Conservation (phyloP, 2,113 vertebrate species). For the Dolichallabes microphthalmus region DNA sequence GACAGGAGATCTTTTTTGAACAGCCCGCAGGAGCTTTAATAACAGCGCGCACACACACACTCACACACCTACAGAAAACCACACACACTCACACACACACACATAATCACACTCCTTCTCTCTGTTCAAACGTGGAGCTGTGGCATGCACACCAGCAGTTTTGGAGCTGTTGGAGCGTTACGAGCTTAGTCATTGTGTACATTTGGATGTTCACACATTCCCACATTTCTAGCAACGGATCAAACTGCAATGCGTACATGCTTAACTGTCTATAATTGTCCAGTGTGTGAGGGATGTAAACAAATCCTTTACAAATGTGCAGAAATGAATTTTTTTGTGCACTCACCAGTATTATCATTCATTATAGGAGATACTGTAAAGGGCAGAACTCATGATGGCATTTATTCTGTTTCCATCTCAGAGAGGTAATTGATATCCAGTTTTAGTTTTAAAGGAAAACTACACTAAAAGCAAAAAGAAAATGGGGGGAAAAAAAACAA, state of each 20-base stretch:
- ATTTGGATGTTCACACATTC: background rate
- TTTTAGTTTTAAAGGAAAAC: background rate
- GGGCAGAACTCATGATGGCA: too few species aligned
- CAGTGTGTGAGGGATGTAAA: background rate
- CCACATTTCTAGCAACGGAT: background rate
- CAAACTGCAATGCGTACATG: background rate
- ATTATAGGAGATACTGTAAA: too few species aligned
- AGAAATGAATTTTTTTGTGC: background rate
- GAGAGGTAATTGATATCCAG: background rate
- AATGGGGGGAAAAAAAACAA: too few species aligned
- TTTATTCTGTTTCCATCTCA: background rate
- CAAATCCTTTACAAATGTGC: background rate
- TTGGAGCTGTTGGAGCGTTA: conserved; percentile 8
- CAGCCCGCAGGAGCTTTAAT: conserved; percentile 26
- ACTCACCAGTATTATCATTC: background rate
- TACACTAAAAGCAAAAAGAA: background rate
- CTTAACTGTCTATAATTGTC: background rate
- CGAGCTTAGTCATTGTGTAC: conserved; percentile 8
- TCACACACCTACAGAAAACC: background rate
- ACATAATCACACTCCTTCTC: background rate
- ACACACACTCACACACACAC: background rate
- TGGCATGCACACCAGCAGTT: conserved; percentile 1
- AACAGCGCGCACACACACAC: background rate
- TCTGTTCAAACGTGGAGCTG: background rate
- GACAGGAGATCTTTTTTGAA: conserved; percentile 10